Evolutionary conservation across 2,113 vertebrate genomes (phyloP).

Genomic region (Motacilla alba): DNA sequence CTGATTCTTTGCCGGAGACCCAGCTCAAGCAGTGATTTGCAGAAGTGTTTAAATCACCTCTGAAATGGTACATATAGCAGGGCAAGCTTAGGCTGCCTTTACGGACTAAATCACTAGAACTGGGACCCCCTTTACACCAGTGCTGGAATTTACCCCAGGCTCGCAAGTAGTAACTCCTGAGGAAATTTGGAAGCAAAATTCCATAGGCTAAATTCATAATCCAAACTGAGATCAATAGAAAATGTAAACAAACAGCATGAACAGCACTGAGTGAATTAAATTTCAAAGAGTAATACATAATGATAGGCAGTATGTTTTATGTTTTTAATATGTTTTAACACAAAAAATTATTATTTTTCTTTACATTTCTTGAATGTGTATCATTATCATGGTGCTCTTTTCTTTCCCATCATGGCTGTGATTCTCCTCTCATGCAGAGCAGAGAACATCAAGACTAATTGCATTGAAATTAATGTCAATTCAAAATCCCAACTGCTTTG

Average conservation of each 20-base stretch:
- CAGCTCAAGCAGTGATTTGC: background rate
- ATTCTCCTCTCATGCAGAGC: background rate
- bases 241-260: slow-evolving; percentile 35
- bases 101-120: background rate
- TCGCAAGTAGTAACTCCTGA: background rate
- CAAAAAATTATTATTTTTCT: background rate
- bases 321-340: slow-evolving; percentile 56
- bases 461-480: slow-evolving; percentile 21
- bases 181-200: background rate
- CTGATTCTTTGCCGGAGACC: background rate
- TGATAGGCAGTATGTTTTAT: slow-evolving; percentile 33
- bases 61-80: background rate
- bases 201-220: background rate
- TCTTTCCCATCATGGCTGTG: background rate
- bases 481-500: background rate
- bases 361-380: background rate
- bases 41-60: slow-evolving; percentile 10
- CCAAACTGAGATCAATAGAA: background rate
- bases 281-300: slow-evolving; percentile 9
- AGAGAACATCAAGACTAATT: slow-evolving; percentile 26
- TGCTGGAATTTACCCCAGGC: background rate
- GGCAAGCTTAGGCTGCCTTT: background rate
- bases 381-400: background rate
- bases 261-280: slow-evolving; percentile 20
- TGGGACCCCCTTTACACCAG: background rate